Evolutionary conservation across 2,888 invertebrate genomes (phyloP), one percentile per base, ranked within the genome.

Genomic region (Globia sparganii): DNA sequence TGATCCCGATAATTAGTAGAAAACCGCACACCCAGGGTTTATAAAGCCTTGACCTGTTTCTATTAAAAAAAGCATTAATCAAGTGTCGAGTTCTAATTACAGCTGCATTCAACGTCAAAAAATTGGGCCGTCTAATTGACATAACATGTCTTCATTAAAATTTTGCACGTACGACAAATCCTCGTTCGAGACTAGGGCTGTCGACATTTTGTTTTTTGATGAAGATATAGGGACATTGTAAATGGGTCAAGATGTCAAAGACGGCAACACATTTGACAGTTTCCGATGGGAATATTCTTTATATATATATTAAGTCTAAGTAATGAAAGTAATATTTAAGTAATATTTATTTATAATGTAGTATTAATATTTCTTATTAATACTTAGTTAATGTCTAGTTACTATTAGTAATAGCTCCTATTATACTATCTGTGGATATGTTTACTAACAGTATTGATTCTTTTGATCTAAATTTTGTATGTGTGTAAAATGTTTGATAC

Each of bases 131-230:
- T 71, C 75, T 83, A 81, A 86, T 81, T 84, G 86, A 86, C 77
- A 73, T 83, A 87, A 84, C 87, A 90, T 86, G 84, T 90, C 82
- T 89, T 89, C 86, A 90, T 90, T 88, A 88, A 79, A 84, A 86
- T 87, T 90, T 90, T 83, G 87, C 88, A 87, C 86, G 53, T 79
- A 69, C 75, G 77, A 66, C 72, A 62, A 76, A 81, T 84, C 73
- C 61, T 84, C 84, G 80, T 77, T 78, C 74, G 72, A 65, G 70
- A 77, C 46, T 72, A 85, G 85, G 88, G 79, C 11, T 85, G 86
- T 69, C 85, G 31, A 40, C 8, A 49, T 37, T 37, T 46, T 49
- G 58, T 46, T 58, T 49, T 75, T 72, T 18, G 15, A 59, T 31
- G 25, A 40, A 40, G 49, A n/a, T 43, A 40, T 58, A 18, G 11